Conservation (phyloP, 2,888 invertebrate genomes). For the Hoplodrina ambigua region DNA sequence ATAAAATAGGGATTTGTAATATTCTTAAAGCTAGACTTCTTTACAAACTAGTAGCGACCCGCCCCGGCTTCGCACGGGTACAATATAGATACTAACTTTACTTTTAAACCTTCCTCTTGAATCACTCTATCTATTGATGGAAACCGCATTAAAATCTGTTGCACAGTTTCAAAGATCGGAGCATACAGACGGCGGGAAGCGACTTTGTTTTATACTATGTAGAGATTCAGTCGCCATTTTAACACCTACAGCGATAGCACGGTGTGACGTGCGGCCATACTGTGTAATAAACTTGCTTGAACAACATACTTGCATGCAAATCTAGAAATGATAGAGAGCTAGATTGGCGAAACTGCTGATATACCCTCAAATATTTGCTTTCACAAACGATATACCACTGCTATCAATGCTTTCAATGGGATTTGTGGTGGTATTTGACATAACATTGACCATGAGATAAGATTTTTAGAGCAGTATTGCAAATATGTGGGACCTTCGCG, state of each 20-base stretch:
- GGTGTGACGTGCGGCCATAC: slow-evolving; percentile 4
- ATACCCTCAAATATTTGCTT: slow-evolving; percentile 28
- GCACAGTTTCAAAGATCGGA: too few species aligned
- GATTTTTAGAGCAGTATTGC: too few species aligned
- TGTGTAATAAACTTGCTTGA: slow-evolving; percentile 34
- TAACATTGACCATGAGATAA: too few species aligned
- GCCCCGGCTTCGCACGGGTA: too few species aligned
- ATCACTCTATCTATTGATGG: too few species aligned
- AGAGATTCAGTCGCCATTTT: slow-evolving; percentile 5
- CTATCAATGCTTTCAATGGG: slow-evolving; percentile 21
- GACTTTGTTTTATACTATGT: neutral
- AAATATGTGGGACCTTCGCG: too few species aligned
- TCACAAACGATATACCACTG: slow-evolving; percentile 14
- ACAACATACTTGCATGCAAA: slow-evolving; percentile 49
- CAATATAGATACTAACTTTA: too few species aligned
- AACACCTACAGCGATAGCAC: slow-evolving; percentile 14
- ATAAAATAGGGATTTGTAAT: too few species aligned
- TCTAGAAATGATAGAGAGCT: slow-evolving; percentile 24
- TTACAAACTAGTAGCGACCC: neutral
- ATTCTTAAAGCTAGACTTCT: too few species aligned
- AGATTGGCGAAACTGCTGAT: slow-evolving; percentile 15
- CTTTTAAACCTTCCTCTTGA: too few species aligned
- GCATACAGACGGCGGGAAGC: too few species aligned
- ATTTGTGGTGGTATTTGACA: slow-evolving; percentile 26
- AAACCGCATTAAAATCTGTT: too few species aligned